Base-by-base conservation (phyloP, 2,113 vertebrate genomes). In the Coregonus clupeaformis region DNA sequence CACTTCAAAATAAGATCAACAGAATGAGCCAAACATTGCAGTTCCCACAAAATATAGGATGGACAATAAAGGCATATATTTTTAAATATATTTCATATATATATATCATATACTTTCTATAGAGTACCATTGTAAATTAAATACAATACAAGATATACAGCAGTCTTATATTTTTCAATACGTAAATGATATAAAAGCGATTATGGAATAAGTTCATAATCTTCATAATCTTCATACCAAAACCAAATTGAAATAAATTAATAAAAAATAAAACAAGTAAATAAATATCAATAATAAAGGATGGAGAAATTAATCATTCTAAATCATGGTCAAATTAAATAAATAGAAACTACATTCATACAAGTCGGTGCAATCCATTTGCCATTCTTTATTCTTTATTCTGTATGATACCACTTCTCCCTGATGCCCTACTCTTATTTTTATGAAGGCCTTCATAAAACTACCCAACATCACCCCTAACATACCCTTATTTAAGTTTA, bases 41-140 rank as follows among this genome's bases (percentile, higher is more conserved):
- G 92, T 95, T 96, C 96, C 96, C 94, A 96, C 96, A 96, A 94
- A 94, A 96, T 95, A 97, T 95, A 96, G 94, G 94, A 94, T 95
- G 93, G 93, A 97, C 96, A 95, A 91, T 93, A 94, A 92, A 95
- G 94, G 91, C 91, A 91, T 91, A 2, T 42, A 11, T 42, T 86
- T 91, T 11, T 84, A 89, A 89, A 92, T 91, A 92, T 86, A 90
- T 90, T 85, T 92, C 86, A 83, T 84, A 93, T 88, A 85, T 88
- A 85, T 92, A 87, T 90, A 92, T 92, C 91, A 85, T 88, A 88
- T 89, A 87, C 91, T 92, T 92, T 92, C 78, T 89, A 91, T 93
- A 91, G 88, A 91, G 93, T 94, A 94, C 91, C 93, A 93, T 93
- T 91, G 92, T 93, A 94, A 95, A 94, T 92, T 91, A 93, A 93